Percentiles rank a stretch among this genome's conserved stretches.
These are phyloP conservation scores for Propithecus deckenii DNA, from an alignment of 2,797 vertebrate genomes.

Conservation along the genomic window DNA sequence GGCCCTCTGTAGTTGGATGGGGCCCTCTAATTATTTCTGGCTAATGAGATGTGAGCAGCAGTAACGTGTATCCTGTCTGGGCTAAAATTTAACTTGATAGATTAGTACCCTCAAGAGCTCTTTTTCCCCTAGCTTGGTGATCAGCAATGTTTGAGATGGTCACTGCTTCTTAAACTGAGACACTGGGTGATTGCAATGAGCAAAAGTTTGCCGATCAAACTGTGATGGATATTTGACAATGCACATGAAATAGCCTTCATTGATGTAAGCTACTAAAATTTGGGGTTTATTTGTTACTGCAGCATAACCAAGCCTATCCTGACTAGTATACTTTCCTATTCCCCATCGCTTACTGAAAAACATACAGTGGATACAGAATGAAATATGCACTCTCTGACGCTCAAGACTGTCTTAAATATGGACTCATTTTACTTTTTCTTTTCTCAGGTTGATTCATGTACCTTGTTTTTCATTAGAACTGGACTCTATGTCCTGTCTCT, in stretches of 20 bases:
- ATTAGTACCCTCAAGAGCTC: background rate
- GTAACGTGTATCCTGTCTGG: background rate
- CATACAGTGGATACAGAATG: background rate
- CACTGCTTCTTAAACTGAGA: background rate
- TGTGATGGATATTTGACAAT: no score
- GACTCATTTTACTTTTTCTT: background rate
- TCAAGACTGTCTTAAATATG: background rate
- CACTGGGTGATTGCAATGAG: background rate
- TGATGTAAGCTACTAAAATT: background rate
- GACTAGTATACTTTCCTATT: background rate
- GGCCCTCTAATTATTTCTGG: background rate
- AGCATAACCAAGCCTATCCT: background rate
- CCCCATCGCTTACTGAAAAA: background rate
- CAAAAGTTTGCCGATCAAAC: background rate
- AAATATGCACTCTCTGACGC: background rate
- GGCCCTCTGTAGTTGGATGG: background rate
- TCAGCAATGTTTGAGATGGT: background rate
- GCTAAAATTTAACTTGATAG: background rate
- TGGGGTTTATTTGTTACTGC: background rate
- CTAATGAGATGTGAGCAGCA: background rate
- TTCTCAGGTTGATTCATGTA: background rate
- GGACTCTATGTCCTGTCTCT: background rate
- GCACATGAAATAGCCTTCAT: background rate
- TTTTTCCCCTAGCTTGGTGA: background rate
- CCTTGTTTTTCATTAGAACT: background rate